phyloP scores from a whole-genome alignment of 2,797 vertebrate species.

The Clarias laeviceps region DNA sequence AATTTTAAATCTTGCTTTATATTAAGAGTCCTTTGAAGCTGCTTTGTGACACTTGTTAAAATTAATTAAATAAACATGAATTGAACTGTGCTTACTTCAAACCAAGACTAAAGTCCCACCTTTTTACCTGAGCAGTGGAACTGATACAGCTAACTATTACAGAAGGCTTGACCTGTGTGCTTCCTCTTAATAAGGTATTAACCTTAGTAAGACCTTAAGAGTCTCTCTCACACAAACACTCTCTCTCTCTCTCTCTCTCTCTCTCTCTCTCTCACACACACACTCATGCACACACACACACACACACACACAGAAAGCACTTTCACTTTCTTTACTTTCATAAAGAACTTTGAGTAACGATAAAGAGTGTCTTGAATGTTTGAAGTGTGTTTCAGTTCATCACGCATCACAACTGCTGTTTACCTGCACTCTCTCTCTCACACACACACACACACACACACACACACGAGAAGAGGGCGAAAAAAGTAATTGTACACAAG shows the following conservation, averaged over 20 bases:
- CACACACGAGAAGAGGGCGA: constrained; percentile 66
- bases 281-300: not conserved
- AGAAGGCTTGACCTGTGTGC: not conserved
- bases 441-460: not conserved
- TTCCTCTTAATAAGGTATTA: not conserved
- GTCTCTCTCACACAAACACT: no score
- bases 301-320: not conserved
- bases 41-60: not conserved
- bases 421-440: constrained; percentile 66
- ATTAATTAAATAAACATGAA: not conserved
- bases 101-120: not conserved
- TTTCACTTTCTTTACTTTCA: not conserved
- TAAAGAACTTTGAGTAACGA: not conserved
- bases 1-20: not conserved
- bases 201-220: not conserved
- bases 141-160: not conserved
- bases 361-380: not conserved
- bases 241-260: no score
- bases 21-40: not conserved
- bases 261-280: no score
- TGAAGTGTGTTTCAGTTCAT: constrained; percentile 23
- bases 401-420: constrained; percentile 59
- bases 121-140: not conserved
- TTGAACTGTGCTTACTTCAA: not conserved
- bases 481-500: constrained; percentile 78